Evolutionary conservation across 2,797 vertebrate species (phyloP).

Genomic region (Nannoperca obscura): DNA sequence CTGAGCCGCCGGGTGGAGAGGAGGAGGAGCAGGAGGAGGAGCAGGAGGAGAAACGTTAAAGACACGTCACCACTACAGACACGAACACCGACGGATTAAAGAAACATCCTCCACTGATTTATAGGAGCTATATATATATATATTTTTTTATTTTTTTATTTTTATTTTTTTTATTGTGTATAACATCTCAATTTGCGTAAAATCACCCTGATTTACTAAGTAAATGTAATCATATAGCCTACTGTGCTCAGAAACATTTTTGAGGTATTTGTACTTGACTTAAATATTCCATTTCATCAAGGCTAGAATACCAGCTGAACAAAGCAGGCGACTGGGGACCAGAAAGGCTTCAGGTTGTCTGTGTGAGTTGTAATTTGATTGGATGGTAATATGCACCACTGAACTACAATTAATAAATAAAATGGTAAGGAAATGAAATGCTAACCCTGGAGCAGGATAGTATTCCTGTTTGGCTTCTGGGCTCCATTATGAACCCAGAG

Average conservation of each 20-base stretch:
- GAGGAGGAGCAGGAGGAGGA: constrained; percentile 9
- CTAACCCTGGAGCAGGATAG: background rate
- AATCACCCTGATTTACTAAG: background rate
- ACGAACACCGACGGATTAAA: constrained; percentile 5
- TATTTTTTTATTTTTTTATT: background rate
- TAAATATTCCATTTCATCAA: background rate
- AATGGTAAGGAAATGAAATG: no score
- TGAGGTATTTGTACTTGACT: background rate
- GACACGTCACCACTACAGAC: constrained; percentile 80
- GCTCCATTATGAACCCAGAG: no score
- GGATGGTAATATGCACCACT: background rate
- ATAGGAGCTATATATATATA: no score
- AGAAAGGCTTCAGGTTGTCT: background rate
- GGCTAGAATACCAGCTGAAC: no score
- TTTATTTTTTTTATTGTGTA: background rate
- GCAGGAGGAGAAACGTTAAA: constrained; percentile 55
- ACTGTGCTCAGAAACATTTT: background rate
- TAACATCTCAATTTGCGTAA: background rate
- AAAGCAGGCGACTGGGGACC: no score
- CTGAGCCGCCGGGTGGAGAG: constrained; percentile 31
- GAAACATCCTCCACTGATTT: background rate
- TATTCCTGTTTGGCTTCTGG: background rate
- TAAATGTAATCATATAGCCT: background rate
- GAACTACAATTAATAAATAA: no score
- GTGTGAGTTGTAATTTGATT: background rate